phyloP scores from a whole-genome alignment of 2,113 vertebrate genomes.

The Trematomus loennbergii region DNA sequence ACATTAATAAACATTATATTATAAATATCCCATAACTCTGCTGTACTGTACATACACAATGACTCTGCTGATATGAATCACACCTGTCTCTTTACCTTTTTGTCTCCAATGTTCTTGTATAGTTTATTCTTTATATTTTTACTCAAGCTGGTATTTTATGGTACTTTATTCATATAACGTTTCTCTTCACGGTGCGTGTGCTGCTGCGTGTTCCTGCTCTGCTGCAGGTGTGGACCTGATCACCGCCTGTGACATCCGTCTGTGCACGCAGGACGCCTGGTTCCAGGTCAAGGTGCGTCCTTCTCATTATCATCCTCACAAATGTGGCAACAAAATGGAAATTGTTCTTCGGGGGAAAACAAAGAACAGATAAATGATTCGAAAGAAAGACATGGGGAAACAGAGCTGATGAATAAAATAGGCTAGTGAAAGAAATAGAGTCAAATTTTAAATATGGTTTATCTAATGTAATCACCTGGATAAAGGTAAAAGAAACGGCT shows the following conservation, averaged over 20 bases:
- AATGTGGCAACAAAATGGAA: neutral
- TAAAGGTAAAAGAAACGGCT: neutral
- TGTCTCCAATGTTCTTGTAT: too few relatives aligned
- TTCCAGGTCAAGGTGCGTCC: slow-evolving; percentile 89
- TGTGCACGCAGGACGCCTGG: slow-evolving; percentile 90
- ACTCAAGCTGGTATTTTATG: too few relatives aligned
- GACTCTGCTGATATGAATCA: too few relatives aligned
- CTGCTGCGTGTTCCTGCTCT: slow-evolving; percentile 7
- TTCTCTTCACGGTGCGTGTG: too few relatives aligned
- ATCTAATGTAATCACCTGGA: neutral
- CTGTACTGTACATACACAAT: too few relatives aligned
- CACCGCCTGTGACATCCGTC: slow-evolving; percentile 91
- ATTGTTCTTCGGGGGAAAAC: neutral
- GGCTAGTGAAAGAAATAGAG: neutral
- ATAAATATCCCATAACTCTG: too few relatives aligned
- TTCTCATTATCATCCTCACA: too few relatives aligned
- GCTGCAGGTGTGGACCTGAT: slow-evolving; percentile 88
- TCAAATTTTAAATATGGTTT: neutral
- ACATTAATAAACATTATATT: too few relatives aligned
- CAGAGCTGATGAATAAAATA: neutral
- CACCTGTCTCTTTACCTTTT: too few relatives aligned
- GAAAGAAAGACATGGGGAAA: too few relatives aligned
- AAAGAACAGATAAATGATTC: neutral
- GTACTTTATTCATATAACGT: too few relatives aligned
- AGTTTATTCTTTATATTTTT: too few relatives aligned